Evolutionary conservation across 2,113 vertebrate species (phyloP), one percentile per base, ranked within the genome.

Genomic region (Atlantisia rogersi): DNA sequence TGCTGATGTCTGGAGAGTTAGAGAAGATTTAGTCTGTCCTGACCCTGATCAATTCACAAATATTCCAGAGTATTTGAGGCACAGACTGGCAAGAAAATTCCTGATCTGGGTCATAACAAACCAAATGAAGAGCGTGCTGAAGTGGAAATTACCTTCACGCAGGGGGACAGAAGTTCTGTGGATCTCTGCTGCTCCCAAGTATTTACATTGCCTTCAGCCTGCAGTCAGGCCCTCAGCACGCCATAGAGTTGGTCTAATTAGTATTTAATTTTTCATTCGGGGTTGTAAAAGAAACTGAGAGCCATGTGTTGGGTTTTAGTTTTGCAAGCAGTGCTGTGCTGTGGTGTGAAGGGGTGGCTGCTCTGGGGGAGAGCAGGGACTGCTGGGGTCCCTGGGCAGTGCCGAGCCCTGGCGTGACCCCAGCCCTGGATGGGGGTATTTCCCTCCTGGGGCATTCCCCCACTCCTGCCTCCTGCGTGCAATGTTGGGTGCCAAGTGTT

Each of bases 341-440:
- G 63, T 6, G 48, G 16, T 21, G 28, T 0, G 5, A 25, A 65
- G 11, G 67, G n/a, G 4, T 8, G 2, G 37, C 18, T 39, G 25
- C 32, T 35, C 16, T 24, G 2, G 2, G 4, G 1, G 39, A 3
- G 11, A 7, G 17, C 15, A 17, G 39, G 9, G 8, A 12, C 10
- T 11, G 44, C 42, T 10, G 3, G 25, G 78, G 55, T 60, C 29
- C 39, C 18, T 6, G 4, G 50, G 55, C 46, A 62, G 53, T 9
- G 1, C 60, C 1, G 5, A 52, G 42, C 26, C 56, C 35, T 3
- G 2, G 40, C 35, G 25, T 40, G 56, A 28, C 35, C 44, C 63
- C 2, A 0, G 22, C 24, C 63, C 0, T 2, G 5, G 56, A 17
- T 5, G 2, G 1, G 3, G 12, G 32, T 6, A 2, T 65, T 69